phyloP scores from a whole-genome alignment of 2,888 invertebrate genomes.

The Tubulanus polymorphus region DNA sequence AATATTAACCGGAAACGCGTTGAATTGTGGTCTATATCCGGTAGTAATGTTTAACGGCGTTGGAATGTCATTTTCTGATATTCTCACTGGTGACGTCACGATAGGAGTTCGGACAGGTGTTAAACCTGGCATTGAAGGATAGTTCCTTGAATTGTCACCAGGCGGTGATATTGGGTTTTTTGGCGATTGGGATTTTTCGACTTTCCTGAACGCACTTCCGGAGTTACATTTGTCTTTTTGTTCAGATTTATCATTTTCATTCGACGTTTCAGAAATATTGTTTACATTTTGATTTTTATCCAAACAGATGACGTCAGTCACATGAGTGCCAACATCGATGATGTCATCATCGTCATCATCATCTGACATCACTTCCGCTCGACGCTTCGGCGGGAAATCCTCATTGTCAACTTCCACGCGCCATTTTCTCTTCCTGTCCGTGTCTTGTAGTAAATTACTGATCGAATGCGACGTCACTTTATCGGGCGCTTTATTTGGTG shows the following conservation, averaged over 20 bases:
- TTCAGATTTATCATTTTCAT: not conserved
- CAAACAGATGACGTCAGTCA: not conserved
- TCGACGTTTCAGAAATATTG: not conserved
- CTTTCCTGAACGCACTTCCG: constrained; percentile 42
- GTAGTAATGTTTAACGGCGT: not conserved
- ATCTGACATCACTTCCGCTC: no score
- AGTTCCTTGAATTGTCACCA: not conserved
- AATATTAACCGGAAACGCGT: constrained; percentile 1
- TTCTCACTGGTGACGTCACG: not conserved
- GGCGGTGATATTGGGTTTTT: constrained; percentile 7
- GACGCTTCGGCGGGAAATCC: not conserved
- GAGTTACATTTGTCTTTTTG: constrained; percentile 8
- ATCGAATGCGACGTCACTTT: not conserved
- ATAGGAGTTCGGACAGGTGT: not conserved
- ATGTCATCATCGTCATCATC: no score
- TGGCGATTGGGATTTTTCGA: constrained; percentile 21
- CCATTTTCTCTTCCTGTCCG: not conserved
- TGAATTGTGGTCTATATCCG: not conserved
- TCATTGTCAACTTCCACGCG: not conserved
- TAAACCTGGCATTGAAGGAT: not conserved
- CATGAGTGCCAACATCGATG: not conserved
- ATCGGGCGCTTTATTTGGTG: not conserved
- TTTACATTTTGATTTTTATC: not conserved
- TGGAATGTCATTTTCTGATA: not conserved
- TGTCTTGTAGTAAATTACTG: not conserved